Percentiles rank a stretch among this genome's conserved stretches.
Conservation (phyloP, 2,113 vertebrate genomes). For the Hucho hucho region DNA sequence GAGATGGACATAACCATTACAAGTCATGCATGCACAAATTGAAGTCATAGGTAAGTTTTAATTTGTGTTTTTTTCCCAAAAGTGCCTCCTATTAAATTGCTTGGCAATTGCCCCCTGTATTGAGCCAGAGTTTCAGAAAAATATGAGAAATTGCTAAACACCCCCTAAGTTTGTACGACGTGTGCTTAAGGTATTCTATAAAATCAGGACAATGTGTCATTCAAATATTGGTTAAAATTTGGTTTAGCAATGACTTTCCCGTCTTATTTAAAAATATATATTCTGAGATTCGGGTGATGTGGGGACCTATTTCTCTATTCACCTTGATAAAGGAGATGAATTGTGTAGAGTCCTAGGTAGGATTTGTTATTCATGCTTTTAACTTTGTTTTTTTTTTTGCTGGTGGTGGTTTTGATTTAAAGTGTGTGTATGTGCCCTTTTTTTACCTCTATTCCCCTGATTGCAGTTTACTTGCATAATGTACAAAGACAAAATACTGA, state of each 20-base stretch:
- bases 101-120: conserved; percentile 66
- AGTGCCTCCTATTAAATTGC: conserved; percentile 79
- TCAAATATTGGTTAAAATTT: conserved; percentile 60
- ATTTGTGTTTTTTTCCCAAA: conserved; percentile 59
- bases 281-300: conserved; percentile 52
- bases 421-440: conserved; percentile 45
- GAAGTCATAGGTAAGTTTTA: conserved; percentile 36
- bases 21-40: conserved; percentile 61
- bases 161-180: conserved; percentile 30
- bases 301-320: conserved; percentile 21
- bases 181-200: conserved; percentile 40
- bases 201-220: conserved; percentile 56
- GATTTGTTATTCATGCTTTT: conserved; percentile 85
- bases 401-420: conserved; percentile 73
- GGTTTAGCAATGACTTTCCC: conserved; percentile 73
- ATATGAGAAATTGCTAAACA: conserved; percentile 41
- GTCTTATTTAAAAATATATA: conserved; percentile 25
- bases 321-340: conserved; percentile 59
- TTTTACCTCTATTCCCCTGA: conserved; percentile 52
- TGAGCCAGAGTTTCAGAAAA: conserved; percentile 51
- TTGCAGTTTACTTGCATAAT: conserved; percentile 84
- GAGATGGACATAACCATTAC: conserved; percentile 33
- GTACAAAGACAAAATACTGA: conserved; percentile 96
- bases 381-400: conserved; percentile 77
- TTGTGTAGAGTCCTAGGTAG: conserved; percentile 76